Percentiles rank a stretch among this genome's conserved stretches.
These are phyloP conservation scores for Falco biarmicus DNA, from an alignment of 2,797 vertebrate species.

Conservation along the genomic window DNA sequence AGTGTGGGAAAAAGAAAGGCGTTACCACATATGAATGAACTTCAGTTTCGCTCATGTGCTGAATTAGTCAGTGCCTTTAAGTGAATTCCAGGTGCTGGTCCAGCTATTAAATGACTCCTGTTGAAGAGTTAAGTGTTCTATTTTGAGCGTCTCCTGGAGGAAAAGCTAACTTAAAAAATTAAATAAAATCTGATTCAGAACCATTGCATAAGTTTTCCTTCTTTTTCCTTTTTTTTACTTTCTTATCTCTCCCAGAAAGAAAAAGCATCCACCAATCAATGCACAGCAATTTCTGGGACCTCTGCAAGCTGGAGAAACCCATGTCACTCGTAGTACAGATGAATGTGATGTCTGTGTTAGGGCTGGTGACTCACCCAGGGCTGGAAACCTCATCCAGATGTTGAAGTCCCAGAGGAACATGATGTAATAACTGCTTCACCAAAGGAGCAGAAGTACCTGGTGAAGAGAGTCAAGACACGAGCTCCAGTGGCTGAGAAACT, in stretches of 20 bases:
- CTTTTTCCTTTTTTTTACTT: background rate
- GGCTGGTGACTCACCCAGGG: background rate
- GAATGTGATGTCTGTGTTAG: background rate
- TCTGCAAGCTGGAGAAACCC: background rate
- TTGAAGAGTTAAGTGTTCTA: background rate
- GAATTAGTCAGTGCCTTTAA: slow-evolving; percentile 65
- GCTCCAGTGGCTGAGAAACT: background rate
- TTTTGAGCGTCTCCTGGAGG: background rate
- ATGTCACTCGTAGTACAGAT: background rate
- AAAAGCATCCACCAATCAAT: background rate
- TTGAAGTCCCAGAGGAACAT: background rate
- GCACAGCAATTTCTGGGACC: background rate
- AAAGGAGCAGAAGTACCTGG: background rate
- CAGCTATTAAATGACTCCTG: background rate
- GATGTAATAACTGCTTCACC: background rate
- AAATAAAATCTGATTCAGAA: background rate
- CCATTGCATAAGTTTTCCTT: background rate
- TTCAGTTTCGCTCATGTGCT: slow-evolving; percentile 47
- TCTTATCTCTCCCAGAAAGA: background rate
- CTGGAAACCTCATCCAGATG: background rate
- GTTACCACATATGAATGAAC: slow-evolving; percentile 39
- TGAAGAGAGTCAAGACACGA: background rate
- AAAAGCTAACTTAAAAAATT: background rate
- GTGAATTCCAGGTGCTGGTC: slow-evolving; percentile 44
- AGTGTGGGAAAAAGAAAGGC: slow-evolving; percentile 63